Base-by-base conservation (phyloP, 2,888 invertebrate species). In the Lamproptera curius region DNA sequence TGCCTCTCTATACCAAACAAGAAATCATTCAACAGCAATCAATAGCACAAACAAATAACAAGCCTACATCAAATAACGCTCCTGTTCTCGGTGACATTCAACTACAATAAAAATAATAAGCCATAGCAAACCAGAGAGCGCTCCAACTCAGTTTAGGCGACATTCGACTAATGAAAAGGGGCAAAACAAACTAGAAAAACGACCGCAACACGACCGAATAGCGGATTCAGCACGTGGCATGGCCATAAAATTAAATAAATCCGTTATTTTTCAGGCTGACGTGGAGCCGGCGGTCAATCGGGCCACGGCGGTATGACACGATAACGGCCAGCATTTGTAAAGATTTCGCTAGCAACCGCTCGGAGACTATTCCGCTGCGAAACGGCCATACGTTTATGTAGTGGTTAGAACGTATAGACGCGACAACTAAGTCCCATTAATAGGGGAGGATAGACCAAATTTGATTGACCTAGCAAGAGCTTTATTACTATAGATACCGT, bases 221-320 rank as follows among this genome's bases (percentile, higher is more conserved):
- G 78, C 62, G 78, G 79, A 86, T 85, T 84, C 86, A 80, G 82
- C 84, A 83, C 86, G 85, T 77, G 76, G 83, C 77, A 62, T 55
- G 75, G 75, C 79, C 82, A 85, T 87, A 85, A 87, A 85, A 85
- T 86, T 86, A 83, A 86, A 84, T 85, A 86, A 87, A 85, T 82
- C 85, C 84, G 83, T 84, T 81, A 87, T 87, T 87, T 87, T 87
- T 87, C 86, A 87, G 78, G 73, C 81, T 82, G 82, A 80, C 77
- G 64, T 67, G 73, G 63, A 65, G 61, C 56, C 61, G 65, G 70
- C 79, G 83, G 84, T 86, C 86, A 85, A 84, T 85, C 84, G 84
- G 80, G 64, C 78, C 39, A 38, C 34, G 44, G 44, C 49, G 23
- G 49, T 44, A 44, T 40, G 34, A 68, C 60, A 68, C 83, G 86